phyloP scores from a whole-genome alignment of 2,888 invertebrate species.

The Camptogramma bilineatum region DNA sequence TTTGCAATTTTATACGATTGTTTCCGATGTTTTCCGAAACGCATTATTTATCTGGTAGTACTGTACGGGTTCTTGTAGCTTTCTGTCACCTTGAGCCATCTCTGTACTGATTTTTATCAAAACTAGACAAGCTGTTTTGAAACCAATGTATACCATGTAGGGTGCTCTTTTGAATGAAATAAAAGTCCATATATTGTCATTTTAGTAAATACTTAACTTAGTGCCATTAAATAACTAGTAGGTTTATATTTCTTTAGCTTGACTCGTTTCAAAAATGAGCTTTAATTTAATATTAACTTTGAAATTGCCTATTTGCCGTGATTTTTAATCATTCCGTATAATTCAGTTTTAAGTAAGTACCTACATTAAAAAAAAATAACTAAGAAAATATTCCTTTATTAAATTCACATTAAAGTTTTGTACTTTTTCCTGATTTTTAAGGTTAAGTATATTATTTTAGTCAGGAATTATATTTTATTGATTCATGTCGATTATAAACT shows the following conservation, averaged over 20 bases:
- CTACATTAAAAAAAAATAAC: no score
- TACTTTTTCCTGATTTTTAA: no score
- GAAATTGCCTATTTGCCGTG: not conserved
- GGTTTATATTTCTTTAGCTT: slow-evolving; percentile 1
- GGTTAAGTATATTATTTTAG: not conserved
- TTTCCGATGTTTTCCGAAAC: no score
- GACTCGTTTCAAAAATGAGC: slow-evolving; percentile 14
- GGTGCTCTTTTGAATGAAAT: slow-evolving; percentile 4
- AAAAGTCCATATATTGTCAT: slow-evolving; percentile 4
- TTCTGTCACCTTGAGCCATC: no score
- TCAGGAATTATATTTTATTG: not conserved
- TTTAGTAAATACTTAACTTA: slow-evolving; percentile 10
- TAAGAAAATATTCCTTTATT: not conserved
- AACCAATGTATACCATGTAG: slow-evolving; percentile 1
- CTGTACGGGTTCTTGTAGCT: no score
- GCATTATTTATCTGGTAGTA: no score
- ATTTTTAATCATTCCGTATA: not conserved
- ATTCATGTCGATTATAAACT: no score
- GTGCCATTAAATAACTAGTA: slow-evolving; percentile 21
- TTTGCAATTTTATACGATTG: no score
- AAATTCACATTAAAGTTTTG: no score
- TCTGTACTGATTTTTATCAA: not conserved
- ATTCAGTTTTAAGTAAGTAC: no score
- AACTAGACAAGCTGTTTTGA: not conserved
- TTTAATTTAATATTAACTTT: not conserved